A percentile compares a stretch with the other conserved stretches of the same genome.
These are phyloP conservation scores for Rhinogobius similis DNA, from an alignment of 2,113 vertebrate species.

Conservation along the genomic window DNA sequence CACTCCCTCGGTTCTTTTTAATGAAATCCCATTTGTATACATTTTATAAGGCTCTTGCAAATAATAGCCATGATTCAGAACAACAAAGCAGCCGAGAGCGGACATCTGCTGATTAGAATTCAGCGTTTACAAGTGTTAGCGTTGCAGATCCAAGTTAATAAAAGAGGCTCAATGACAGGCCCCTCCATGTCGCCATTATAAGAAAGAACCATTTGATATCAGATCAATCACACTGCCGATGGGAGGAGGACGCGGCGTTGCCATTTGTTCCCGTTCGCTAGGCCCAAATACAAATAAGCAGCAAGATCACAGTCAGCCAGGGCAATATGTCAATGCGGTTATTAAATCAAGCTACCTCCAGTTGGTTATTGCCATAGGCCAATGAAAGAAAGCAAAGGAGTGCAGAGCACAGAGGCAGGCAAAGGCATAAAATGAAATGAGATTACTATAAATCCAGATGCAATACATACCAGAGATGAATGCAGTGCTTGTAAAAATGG, in stretches of 20 bases:
- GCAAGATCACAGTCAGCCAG: slow-evolving; percentile 24
- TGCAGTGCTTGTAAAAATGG: neutral
- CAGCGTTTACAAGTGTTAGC: slow-evolving; percentile 26
- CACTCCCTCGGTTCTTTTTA: slow-evolving; percentile 6
- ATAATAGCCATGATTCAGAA: slow-evolving; percentile 38
- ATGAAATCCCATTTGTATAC: slow-evolving; percentile 35
- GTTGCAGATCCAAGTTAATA: slow-evolving; percentile 34
- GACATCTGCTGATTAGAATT: slow-evolving; percentile 43
- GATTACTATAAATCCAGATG: neutral
- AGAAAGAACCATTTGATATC: slow-evolving; percentile 35
- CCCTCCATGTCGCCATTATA: slow-evolving; percentile 22
- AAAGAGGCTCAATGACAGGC: slow-evolving; percentile 37
- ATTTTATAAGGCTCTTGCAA: slow-evolving; percentile 40
- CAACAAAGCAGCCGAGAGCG: slow-evolving; percentile 22
- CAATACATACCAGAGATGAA: neutral
- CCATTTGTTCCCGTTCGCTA: slow-evolving; percentile 53
- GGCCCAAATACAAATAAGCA: slow-evolving; percentile 46
- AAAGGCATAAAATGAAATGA: neutral
- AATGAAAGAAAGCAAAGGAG: slow-evolving; percentile 13
- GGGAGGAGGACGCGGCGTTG: slow-evolving; percentile 27
- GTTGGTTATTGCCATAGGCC: slow-evolving; percentile 22
- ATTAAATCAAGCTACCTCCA: slow-evolving; percentile 55
- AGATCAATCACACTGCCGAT: slow-evolving; percentile 36
- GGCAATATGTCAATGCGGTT: slow-evolving; percentile 41
- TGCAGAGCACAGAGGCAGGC: neutral